phyloP scores from a whole-genome alignment of 2,888 invertebrate species.

The Toxonevra muliebris region DNA sequence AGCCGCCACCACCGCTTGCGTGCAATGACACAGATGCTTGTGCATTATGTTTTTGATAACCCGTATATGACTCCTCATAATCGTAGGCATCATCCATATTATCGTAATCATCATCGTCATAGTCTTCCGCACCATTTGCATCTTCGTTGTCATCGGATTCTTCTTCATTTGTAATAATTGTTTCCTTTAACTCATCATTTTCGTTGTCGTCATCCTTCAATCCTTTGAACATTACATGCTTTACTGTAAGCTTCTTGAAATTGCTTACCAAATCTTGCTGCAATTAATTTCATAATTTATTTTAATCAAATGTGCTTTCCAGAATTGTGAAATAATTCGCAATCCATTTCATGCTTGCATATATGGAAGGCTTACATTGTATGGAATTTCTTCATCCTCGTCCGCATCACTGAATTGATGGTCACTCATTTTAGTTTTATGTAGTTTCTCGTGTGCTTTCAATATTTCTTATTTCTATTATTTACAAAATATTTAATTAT shows the following conservation, averaged over 20 bases:
- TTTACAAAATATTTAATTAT: no score
- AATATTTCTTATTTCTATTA: not conserved
- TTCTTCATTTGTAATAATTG: slow-evolving; percentile 30
- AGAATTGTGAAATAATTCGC: not conserved
- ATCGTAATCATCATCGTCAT: slow-evolving; percentile 46
- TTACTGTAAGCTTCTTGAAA: slow-evolving; percentile 53
- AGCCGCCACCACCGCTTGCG: slow-evolving; percentile 25
- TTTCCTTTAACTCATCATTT: slow-evolving; percentile 41
- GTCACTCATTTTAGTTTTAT: slow-evolving; percentile 39
- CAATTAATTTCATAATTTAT: slow-evolving; percentile 12
- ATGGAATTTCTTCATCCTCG: slow-evolving; percentile 50
- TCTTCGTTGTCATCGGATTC: slow-evolving; percentile 37
- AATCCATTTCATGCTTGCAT: not conserved
- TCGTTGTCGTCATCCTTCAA: slow-evolving; percentile 37
- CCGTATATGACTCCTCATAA: slow-evolving; percentile 58
- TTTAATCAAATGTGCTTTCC: not conserved
- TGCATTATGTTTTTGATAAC: slow-evolving; percentile 57
- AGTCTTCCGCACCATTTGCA: slow-evolving; percentile 29
- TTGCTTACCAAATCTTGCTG: slow-evolving; percentile 48
- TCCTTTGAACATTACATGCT: slow-evolving; percentile 53
- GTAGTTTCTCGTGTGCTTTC: not conserved
- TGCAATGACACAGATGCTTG: slow-evolving; percentile 36
- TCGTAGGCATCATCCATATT: slow-evolving; percentile 51
- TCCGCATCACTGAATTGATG: slow-evolving; percentile 64
- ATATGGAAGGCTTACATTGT: slow-evolving; percentile 29